These are phyloP conservation scores for Phalanger gymnotis DNA, from an alignment of 2,797 vertebrate genomes.

Conservation along the genomic window DNA sequence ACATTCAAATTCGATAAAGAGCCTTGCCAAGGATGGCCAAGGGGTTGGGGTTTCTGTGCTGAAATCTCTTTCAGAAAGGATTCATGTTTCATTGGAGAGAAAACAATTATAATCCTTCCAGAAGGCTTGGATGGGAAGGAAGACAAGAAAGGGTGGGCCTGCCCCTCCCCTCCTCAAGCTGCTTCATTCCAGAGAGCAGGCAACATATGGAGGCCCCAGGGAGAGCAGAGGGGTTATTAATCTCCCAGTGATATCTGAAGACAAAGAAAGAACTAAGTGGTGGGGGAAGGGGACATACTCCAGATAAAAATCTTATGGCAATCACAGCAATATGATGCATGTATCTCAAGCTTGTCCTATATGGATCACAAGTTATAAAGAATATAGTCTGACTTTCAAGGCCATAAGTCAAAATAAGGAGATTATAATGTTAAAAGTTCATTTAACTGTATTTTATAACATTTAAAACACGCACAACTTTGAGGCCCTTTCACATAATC, in stretches of 20 bases:
- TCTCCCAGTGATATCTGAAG: constrained; percentile 3
- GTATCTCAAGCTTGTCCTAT: neutral
- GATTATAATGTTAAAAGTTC: neutral
- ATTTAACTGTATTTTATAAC: neutral
- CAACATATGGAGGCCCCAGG: neutral
- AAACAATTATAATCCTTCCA: neutral
- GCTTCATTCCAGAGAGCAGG: neutral
- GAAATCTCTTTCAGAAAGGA: neutral
- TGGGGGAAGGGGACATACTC: neutral
- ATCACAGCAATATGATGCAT: neutral
- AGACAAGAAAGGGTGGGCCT: neutral
- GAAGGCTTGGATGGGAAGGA: neutral
- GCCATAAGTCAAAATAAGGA: neutral
- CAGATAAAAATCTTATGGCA: neutral
- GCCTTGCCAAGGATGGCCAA: neutral
- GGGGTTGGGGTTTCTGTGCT: neutral
- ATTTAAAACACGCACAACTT: neutral
- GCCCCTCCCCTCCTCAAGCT: neutral
- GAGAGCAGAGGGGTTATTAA: constrained; percentile 4
- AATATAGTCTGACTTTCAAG: neutral
- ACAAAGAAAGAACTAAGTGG: neutral
- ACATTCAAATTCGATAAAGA: neutral
- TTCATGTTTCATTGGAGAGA: neutral
- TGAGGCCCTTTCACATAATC: neutral
- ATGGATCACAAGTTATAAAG: neutral